These are phyloP conservation scores for Lycodopsis pacificus DNA, from an alignment of 2,797 vertebrate genomes.

Conservation along the genomic window DNA sequence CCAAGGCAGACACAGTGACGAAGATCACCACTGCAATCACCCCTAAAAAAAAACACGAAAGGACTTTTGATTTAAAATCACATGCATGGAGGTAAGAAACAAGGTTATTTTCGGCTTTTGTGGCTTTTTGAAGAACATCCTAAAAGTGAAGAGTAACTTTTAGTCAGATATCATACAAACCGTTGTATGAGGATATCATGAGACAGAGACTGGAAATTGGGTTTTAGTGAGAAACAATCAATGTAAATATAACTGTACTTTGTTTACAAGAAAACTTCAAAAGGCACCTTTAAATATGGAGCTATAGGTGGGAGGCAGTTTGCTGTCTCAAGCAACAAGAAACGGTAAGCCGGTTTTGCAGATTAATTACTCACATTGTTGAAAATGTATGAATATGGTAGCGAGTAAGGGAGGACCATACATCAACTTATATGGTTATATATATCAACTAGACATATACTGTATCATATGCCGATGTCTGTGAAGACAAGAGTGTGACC, in stretches of 20 bases:
- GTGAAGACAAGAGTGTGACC: no score
- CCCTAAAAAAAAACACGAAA: constrained; percentile 78
- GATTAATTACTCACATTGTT: neutral
- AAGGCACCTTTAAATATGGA: neutral
- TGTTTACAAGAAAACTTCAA: neutral
- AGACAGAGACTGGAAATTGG: no score
- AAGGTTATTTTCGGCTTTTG: no score
- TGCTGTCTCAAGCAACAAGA: no score
- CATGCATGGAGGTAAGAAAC: neutral
- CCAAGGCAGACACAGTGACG: constrained; percentile 85
- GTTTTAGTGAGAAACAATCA: neutral
- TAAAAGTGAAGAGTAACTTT: no score
- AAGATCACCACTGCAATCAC: constrained; percentile 95
- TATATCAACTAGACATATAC: no score
- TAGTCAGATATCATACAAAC: no score
- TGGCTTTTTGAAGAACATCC: no score
- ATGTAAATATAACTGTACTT: neutral
- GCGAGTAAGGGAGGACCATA: neutral
- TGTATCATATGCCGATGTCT: no score
- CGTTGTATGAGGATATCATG: no score
- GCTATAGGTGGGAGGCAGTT: neutral
- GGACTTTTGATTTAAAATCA: neutral
- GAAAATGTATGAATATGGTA: neutral
- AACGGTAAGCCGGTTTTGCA: neutral
- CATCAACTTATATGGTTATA: no score